phyloP scores from a whole-genome alignment of 2,888 invertebrate species.

The Lithosia quadra region DNA sequence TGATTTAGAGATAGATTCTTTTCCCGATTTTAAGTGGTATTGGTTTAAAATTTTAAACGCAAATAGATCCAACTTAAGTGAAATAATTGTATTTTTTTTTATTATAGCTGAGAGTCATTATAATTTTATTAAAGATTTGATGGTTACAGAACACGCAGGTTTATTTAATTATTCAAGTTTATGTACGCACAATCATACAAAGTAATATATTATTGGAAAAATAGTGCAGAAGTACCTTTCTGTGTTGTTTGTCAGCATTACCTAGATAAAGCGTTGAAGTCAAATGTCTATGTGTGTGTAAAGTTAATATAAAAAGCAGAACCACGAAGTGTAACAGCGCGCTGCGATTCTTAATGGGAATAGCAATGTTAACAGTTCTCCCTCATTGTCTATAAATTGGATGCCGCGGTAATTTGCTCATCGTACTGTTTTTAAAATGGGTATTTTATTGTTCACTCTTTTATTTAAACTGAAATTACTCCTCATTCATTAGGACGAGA shows the following conservation, averaged over 20 bases:
- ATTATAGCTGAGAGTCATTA: too few species aligned
- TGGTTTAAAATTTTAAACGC: too few species aligned
- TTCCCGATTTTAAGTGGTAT: too few species aligned
- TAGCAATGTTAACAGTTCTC: slow-evolving; percentile 74
- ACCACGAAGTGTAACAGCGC: slow-evolving; percentile 37
- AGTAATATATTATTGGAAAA: too few species aligned
- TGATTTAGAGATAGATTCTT: too few species aligned
- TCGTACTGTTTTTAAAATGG: slow-evolving; percentile 79
- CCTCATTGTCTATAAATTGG: slow-evolving; percentile 78
- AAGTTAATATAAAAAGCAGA: slow-evolving; percentile 48
- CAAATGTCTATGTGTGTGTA: slow-evolving; percentile 11
- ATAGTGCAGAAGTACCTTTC: too few species aligned
- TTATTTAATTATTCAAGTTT: too few species aligned
- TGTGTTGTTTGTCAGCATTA: not conserved
- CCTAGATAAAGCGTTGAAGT: not conserved
- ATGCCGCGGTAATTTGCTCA: slow-evolving; percentile 77
- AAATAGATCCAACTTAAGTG: too few species aligned
- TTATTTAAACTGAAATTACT: slow-evolving; percentile 85
- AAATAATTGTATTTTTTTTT: too few species aligned
- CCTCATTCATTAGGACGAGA: slow-evolving; percentile 81
- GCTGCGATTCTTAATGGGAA: slow-evolving; percentile 63
- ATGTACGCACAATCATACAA: too few species aligned
- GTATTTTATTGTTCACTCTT: slow-evolving; percentile 82
- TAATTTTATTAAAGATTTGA: too few species aligned
- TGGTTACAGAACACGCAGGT: too few species aligned